Evolutionary conservation across 1,140 invertebrate species (phyloP).

Genomic region (Cyclina sinensis): DNA sequence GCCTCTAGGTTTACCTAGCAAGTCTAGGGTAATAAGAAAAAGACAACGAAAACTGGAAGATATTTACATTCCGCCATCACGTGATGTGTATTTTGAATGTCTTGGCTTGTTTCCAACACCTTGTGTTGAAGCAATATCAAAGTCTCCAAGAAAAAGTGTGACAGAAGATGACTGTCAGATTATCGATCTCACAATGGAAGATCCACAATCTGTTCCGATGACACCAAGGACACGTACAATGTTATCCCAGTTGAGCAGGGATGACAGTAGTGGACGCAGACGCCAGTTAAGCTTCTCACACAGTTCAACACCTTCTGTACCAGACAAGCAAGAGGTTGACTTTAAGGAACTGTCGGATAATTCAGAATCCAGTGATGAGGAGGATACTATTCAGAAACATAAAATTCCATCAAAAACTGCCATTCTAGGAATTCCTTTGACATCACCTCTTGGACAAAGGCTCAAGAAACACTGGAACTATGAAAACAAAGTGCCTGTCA

Average conservation of each 20-base stretch:
- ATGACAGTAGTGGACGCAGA: conserved; percentile 33
- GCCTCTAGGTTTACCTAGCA: conserved; percentile 41
- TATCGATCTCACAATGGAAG: conserved; percentile 55
- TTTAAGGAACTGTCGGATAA: background rate
- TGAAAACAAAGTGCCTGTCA: conserved; percentile 48
- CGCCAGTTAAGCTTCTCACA: conserved; percentile 54
- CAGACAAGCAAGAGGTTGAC: background rate
- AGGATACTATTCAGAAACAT: background rate
- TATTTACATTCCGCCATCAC: conserved; percentile 50
- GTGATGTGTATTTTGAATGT: conserved; percentile 59
- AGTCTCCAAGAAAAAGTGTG: conserved; percentile 47
- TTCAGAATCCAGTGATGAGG: background rate
- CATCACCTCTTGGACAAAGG: conserved; percentile 57
- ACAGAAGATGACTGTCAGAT: conserved; percentile 57
- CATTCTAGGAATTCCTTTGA: conserved; percentile 58
- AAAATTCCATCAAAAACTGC: conserved; percentile 49
- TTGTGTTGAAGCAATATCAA: conserved; percentile 33
- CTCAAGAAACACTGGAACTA: conserved; percentile 57
- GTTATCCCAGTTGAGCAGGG: conserved; percentile 49
- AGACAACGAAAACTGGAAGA: conserved; percentile 30
- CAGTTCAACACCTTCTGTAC: background rate
- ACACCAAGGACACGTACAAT: conserved; percentile 43
- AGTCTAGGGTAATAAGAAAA: background rate
- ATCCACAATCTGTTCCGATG: conserved; percentile 19
- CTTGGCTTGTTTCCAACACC: conserved; percentile 30